phyloP scores from a whole-genome alignment of 2,113 vertebrate species.

The Toxotes chatareus region DNA sequence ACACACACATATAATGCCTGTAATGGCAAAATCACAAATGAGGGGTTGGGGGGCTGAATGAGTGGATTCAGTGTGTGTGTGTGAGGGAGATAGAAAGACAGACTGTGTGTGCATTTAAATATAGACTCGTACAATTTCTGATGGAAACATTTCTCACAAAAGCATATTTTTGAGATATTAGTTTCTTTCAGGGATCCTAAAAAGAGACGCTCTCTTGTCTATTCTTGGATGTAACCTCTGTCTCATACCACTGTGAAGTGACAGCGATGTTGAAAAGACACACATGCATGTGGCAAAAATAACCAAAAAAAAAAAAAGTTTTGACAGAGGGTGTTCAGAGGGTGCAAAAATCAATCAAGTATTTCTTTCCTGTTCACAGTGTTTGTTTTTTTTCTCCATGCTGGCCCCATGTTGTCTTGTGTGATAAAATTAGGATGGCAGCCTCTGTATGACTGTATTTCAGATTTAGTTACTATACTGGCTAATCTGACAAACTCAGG shows the following conservation, averaged over 20 bases:
- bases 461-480: background rate
- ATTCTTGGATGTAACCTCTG: constrained; percentile 35
- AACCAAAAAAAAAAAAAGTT: constrained; percentile 17
- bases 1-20: constrained; percentile 31
- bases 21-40: constrained; percentile 58
- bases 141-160: constrained; percentile 13
- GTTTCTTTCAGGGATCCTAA: constrained; percentile 16
- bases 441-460: constrained; percentile 1
- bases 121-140: constrained; percentile 27
- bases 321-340: constrained; percentile 6
- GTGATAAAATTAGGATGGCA: constrained; percentile 7
- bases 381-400: background rate
- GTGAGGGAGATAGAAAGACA: background rate
- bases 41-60: constrained; percentile 15
- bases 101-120: constrained; percentile 41
- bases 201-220: constrained; percentile 19
- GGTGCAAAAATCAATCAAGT: background rate
- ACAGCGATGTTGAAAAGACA: constrained; percentile 27
- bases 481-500: constrained; percentile 5
- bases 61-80: constrained; percentile 30
- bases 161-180: constrained; percentile 4
- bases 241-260: constrained; percentile 12
- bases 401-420: background rate
- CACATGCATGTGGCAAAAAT: constrained; percentile 20
- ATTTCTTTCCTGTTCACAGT: background rate